phyloP scores from a whole-genome alignment of 2,113 vertebrate species.

The Sminthopsis crassicaudata region DNA sequence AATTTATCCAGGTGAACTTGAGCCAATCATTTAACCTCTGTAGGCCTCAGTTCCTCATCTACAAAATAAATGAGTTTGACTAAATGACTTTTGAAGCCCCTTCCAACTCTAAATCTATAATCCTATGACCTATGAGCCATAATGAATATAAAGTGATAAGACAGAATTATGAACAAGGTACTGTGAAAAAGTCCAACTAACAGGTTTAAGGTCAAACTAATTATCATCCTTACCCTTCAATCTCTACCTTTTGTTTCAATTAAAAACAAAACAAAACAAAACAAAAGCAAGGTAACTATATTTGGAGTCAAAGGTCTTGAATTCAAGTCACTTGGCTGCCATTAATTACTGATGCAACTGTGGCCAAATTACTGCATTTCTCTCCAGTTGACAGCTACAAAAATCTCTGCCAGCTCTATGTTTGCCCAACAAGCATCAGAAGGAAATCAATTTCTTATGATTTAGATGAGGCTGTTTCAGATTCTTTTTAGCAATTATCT shows the following conservation, averaged over 20 bases:
- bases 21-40: neutral
- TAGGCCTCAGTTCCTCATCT: neutral
- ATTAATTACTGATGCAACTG: neutral
- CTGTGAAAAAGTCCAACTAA: neutral
- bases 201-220: neutral
- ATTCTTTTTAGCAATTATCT: neutral
- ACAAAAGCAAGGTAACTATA: neutral
- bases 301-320: neutral
- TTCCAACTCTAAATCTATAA: neutral
- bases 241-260: neutral
- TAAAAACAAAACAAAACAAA: neutral
- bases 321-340: neutral
- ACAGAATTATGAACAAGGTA: neutral
- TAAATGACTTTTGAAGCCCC: neutral
- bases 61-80: neutral
- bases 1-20: neutral
- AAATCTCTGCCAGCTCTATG: neutral
- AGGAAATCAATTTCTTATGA: neutral
- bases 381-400: neutral
- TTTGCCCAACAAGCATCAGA: neutral
- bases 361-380: neutral
- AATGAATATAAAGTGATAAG: neutral
- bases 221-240: neutral
- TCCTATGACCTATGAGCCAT: neutral
- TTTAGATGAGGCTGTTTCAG: rapidly evolving